Evolutionary conservation across 2,888 invertebrate genomes (phyloP).

Genomic region (Coecobrya sp.): DNA sequence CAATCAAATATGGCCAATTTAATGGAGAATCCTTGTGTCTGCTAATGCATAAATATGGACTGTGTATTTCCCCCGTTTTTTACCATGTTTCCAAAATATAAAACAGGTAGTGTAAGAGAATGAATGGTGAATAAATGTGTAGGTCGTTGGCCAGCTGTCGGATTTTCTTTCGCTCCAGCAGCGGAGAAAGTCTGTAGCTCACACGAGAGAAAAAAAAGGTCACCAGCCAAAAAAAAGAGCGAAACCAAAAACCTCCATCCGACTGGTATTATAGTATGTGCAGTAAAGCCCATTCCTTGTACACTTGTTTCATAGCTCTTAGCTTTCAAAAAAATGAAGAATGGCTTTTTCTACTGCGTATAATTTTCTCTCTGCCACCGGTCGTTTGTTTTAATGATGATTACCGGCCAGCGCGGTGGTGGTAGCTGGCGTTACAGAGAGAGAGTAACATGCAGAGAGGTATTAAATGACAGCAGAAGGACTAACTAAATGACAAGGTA

Average conservation of each 20-base stretch:
- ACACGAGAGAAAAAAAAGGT: constrained; percentile 10
- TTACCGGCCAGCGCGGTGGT: neutral
- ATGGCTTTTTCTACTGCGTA: constrained; percentile 24
- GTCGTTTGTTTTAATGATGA: constrained; percentile 49
- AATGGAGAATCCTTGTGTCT: constrained; percentile 30
- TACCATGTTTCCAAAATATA: neutral
- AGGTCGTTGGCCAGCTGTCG: constrained; percentile 56
- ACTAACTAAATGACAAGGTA: neutral
- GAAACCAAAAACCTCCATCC: too few species aligned
- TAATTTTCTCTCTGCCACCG: constrained; percentile 14
- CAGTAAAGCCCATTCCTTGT: neutral
- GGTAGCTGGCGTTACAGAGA: neutral
- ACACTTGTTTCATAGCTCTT: neutral
- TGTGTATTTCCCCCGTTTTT: neutral
- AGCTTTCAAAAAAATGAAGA: constrained; percentile 46
- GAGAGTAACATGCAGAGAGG: too few species aligned
- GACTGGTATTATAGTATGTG: too few species aligned
- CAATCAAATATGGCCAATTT: constrained; percentile 35
- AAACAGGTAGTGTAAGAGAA: neutral
- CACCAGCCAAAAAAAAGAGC: neutral
- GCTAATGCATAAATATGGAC: neutral
- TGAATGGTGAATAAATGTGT: neutral
- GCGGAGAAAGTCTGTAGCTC: constrained; percentile 6
- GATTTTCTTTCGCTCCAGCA: constrained; percentile 13
- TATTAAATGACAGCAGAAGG: constrained; percentile 8